phyloP scores from a whole-genome alignment of 2,888 invertebrate species.

The Lepidochitona cinerea region DNA sequence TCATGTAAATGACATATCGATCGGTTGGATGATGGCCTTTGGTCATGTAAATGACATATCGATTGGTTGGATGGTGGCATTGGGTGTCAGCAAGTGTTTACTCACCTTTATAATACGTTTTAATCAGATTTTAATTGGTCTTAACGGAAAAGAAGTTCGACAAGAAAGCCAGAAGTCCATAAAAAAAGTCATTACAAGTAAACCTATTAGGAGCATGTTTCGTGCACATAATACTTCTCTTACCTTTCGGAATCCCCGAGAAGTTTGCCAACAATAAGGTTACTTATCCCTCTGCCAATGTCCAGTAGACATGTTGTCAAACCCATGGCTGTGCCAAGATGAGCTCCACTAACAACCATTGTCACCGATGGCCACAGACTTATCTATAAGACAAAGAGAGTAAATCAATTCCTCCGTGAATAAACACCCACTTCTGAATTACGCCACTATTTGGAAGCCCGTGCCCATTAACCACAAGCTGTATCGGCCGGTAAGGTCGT shows the following conservation, averaged over 20 bases:
- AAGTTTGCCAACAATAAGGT: background rate
- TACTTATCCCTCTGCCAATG: background rate
- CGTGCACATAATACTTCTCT: too few relatives aligned
- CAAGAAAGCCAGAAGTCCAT: background rate
- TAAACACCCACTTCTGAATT: too few relatives aligned
- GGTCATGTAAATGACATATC: too few relatives aligned
- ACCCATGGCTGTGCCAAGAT: background rate
- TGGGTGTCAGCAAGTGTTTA: too few relatives aligned
- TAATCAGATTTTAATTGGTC: background rate
- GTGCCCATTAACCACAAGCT: too few relatives aligned
- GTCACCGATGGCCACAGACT: slow-evolving; percentile 2
- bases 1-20: too few relatives aligned
- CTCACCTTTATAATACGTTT: background rate
- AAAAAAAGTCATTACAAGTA: background rate
- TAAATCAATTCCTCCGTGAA: too few relatives aligned
- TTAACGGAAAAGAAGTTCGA: background rate
- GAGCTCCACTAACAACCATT: background rate
- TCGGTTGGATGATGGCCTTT: background rate
- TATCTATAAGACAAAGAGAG: background rate
- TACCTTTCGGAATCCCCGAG: background rate
- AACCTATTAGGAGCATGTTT: too few relatives aligned
- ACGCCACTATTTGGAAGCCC: too few relatives aligned
- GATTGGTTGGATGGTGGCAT: background rate
- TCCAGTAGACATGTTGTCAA: background rate
- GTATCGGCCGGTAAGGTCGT: too few relatives aligned